Conservation (phyloP, 2,797 vertebrate genomes). For the Thaleichthys pacificus region DNA sequence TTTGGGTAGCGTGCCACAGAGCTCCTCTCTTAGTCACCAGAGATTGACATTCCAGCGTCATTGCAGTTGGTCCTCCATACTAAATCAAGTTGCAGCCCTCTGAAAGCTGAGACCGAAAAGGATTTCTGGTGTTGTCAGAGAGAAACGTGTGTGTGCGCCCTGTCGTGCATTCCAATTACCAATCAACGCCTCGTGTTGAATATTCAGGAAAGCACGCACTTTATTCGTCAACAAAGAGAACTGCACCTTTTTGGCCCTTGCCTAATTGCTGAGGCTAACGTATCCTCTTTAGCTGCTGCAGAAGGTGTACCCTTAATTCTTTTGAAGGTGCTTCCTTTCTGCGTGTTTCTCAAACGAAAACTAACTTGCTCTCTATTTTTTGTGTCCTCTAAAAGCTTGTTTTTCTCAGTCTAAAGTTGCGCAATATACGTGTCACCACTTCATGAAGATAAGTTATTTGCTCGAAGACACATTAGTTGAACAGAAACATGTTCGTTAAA, state of each 20-base stretch:
- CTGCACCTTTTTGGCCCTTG: conserved; percentile 47
- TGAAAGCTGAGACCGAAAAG: conserved; percentile 35
- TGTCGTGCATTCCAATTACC: conserved; percentile 44
- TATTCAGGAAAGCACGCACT: conserved; percentile 54
- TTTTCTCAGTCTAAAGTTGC: too few species aligned
- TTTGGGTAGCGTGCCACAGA: conserved; percentile 5
- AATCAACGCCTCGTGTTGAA: conserved; percentile 40
- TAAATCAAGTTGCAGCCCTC: conserved; percentile 39
- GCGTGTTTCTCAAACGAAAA: conserved; percentile 13
- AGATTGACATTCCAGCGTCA: conserved; percentile 38
- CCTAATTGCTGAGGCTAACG: conserved; percentile 44
- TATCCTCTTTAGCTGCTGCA: conserved; percentile 31
- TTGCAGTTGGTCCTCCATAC: conserved; percentile 33
- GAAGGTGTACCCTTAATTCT: conserved; percentile 48
- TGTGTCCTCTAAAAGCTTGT: conserved; percentile 8
- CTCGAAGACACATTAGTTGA: too few species aligned
- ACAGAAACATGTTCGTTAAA: too few species aligned
- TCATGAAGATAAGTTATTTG: not conserved
- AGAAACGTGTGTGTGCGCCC: conserved; percentile 30
- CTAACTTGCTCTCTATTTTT: not conserved
- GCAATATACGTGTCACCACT: too few species aligned
- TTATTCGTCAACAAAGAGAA: conserved; percentile 41
- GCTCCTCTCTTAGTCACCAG: not conserved
- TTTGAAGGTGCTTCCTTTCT: conserved; percentile 41
- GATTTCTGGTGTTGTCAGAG: conserved; percentile 24